Percentiles rank a stretch among this genome's conserved stretches.
These are phyloP conservation scores for Excalfactoria chinensis DNA, from an alignment of 2,113 vertebrate genomes.

Conservation along the genomic window DNA sequence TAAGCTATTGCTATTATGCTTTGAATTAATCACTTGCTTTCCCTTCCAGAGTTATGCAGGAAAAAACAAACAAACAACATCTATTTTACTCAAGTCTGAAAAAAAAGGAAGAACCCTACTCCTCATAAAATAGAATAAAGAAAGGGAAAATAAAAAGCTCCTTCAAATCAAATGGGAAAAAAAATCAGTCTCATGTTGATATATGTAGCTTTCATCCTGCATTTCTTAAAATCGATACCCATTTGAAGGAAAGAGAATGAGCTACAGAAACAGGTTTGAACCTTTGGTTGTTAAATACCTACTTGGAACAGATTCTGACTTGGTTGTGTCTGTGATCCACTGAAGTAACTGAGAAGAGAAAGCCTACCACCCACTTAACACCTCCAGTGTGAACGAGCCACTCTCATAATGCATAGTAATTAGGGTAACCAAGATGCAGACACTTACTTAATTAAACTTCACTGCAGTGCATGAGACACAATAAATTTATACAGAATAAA, in stretches of 20 bases:
- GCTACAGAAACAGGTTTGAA: background rate
- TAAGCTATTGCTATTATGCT: slow-evolving; percentile 46
- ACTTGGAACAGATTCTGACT: background rate
- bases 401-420: slow-evolving; percentile 39
- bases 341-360: background rate
- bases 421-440: slow-evolving; percentile 65
- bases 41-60: slow-evolving; percentile 9
- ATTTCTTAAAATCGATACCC: background rate
- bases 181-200: background rate
- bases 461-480: slow-evolving; percentile 5
- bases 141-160: background rate
- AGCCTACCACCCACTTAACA: background rate
- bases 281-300: background rate
- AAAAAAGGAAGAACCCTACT: background rate
- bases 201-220: background rate
- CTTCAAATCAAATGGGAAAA: background rate
- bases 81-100: slow-evolving; percentile 12
- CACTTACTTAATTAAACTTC: slow-evolving; percentile 69
- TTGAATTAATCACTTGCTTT: slow-evolving; percentile 55
- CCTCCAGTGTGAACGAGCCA: background rate
- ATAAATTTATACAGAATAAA: slow-evolving; percentile 67
- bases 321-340: background rate
- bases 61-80: background rate
- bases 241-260: background rate
- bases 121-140: slow-evolving; percentile 4